These are phyloP conservation scores for Galaxias olidus DNA, from an alignment of 2,797 vertebrate genomes.

Conservation along the genomic window DNA sequence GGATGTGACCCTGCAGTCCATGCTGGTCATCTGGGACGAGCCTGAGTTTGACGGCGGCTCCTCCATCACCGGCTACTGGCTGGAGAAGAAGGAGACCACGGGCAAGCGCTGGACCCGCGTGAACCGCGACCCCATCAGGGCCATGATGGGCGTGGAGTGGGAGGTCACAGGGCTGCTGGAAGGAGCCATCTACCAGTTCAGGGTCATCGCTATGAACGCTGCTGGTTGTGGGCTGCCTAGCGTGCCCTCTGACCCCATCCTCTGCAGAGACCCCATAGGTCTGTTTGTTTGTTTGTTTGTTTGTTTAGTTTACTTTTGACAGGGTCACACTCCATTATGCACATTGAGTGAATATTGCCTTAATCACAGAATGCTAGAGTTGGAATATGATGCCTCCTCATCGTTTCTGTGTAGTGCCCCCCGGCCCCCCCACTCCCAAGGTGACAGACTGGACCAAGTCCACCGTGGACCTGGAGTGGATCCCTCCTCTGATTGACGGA, in stretches of 20 bases:
- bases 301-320: too few relatives aligned
- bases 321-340: too few relatives aligned
- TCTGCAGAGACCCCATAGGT: conserved; percentile 95
- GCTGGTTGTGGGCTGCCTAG: conserved; percentile 93
- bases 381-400: neutral
- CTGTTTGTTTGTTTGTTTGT: conserved; percentile 44
- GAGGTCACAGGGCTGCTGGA: conserved; percentile 88
- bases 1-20: conserved; percentile 87
- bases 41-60: conserved; percentile 96
- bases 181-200: conserved; percentile 91
- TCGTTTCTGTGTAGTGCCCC: conserved; percentile 81
- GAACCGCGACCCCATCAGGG: conserved; percentile 88
- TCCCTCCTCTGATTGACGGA: conserved; percentile 88
- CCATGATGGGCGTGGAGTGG: conserved; percentile 90
- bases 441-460: conserved; percentile 97
- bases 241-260: conserved; percentile 87
- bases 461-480: conserved; percentile 94
- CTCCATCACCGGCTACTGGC: conserved; percentile 89
- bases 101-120: conserved; percentile 93
- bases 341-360: too few relatives aligned
- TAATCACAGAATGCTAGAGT: too few relatives aligned
- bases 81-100: conserved; percentile 95
- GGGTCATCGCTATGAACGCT: conserved; percentile 89
- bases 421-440: conserved; percentile 92
- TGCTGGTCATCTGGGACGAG: conserved; percentile 97